Conservation (phyloP, 92 coral and sea anemone species). For the Siderastrea siderea region DNA sequence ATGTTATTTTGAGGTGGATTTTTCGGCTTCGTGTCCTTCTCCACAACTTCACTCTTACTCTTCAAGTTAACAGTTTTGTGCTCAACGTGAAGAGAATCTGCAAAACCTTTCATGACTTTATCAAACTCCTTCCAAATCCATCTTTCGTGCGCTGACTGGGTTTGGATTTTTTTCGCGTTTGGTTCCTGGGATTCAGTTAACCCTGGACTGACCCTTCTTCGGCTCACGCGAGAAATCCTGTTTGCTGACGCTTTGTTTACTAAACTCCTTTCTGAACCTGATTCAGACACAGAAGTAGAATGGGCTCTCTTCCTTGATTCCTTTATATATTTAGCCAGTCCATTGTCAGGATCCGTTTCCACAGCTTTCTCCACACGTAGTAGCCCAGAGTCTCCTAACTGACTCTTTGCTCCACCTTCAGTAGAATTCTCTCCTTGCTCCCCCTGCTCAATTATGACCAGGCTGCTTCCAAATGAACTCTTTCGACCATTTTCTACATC, state of each 20-base stretch:
- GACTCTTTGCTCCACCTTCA: not conserved
- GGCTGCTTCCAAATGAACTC: not conserved
- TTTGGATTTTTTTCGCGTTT: constrained; percentile 11
- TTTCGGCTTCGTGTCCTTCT: not conserved
- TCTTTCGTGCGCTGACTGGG: constrained; percentile 29
- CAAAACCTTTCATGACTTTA: constrained; percentile 73
- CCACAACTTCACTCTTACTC: constrained; percentile 4
- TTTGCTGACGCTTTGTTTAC: not conserved
- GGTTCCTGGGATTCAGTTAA: not conserved
- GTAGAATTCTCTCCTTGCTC: not conserved
- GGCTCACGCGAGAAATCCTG: not conserved
- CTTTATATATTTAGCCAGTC: not conserved
- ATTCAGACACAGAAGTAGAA: not conserved
- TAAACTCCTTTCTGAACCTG: not conserved
- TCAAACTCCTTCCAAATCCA: constrained; percentile 84
- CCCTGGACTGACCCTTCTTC: constrained; percentile 8
- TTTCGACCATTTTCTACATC: not conserved
- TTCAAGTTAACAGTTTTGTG: constrained; percentile 55
- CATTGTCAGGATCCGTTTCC: not conserved
- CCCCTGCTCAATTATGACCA: not conserved
- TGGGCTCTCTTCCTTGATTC: constrained; percentile 10
- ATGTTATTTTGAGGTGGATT: constrained; percentile 28
- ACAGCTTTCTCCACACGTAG: not conserved
- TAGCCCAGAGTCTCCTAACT: not conserved
- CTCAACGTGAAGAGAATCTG: constrained; percentile 61